Evolutionary conservation across 2,888 invertebrate species (phyloP).

Genomic region (Limnephilus lunatus): DNA sequence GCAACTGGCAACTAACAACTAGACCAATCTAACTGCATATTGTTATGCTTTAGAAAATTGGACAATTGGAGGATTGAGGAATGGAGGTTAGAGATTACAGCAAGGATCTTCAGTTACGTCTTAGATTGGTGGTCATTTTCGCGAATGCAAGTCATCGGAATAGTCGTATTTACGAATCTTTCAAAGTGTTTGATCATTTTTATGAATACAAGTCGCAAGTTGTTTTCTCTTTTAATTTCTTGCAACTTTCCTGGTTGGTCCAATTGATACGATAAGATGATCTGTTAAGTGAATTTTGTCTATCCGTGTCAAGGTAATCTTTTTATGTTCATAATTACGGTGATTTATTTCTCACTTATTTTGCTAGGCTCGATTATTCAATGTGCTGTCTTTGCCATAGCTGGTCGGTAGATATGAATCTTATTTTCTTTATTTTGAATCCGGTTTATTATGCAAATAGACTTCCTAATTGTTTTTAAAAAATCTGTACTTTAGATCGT

Average conservation of each 20-base stretch:
- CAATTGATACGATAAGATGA: neutral
- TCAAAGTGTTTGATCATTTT: neutral
- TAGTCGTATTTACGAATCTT: neutral
- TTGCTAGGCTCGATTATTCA: neutral
- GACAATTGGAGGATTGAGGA: slow-evolving; percentile 16
- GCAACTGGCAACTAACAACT: slow-evolving; percentile 6
- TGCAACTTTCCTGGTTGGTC: neutral
- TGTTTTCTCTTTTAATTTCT: neutral
- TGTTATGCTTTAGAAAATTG: slow-evolving; percentile 16
- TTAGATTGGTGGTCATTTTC: neutral
- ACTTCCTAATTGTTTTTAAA: neutral
- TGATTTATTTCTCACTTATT: neutral
- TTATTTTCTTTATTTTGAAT: neutral
- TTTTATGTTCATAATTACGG: neutral
- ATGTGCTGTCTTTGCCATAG: neutral
- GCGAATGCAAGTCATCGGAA: neutral
- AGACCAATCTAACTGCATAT: slow-evolving; percentile 24
- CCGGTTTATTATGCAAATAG: neutral
- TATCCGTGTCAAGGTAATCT: neutral
- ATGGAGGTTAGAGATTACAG: neutral
- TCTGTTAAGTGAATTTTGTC: neutral
- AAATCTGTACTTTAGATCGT: neutral
- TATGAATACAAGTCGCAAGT: neutral
- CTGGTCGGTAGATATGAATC: neutral
- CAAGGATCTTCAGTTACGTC: neutral